Evolutionary conservation across 30 jellyfish, hydroid and myxozoan species (phyloP).

Genomic region (Hydra vulgaris): DNA sequence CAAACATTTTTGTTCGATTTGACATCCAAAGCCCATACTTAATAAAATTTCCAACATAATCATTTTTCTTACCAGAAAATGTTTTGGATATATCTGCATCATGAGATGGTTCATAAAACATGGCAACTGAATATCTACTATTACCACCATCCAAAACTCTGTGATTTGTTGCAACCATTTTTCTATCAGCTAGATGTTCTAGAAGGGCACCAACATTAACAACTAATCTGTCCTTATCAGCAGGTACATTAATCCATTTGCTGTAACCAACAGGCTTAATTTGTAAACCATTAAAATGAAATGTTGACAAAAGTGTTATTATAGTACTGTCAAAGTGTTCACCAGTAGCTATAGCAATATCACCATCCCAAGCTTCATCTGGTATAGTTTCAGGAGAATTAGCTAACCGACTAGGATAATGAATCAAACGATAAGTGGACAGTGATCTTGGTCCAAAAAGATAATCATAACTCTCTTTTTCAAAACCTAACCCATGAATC

Average conservation of each 20-base stretch:
- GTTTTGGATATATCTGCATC: conserved; percentile 70
- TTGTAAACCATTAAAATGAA: conserved; percentile 51
- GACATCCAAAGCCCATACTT: conserved; percentile 87
- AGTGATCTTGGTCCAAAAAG: conserved; percentile 37
- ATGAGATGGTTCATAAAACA: conserved; percentile 53
- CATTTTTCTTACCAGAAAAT: conserved; percentile 34
- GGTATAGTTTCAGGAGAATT: conserved; percentile 34
- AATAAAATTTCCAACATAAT: conserved; percentile 16
- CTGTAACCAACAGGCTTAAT: conserved; percentile 41
- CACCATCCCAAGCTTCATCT: conserved; percentile 63
- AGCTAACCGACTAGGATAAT: conserved; percentile 51
- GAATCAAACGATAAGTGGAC: conserved; percentile 56
- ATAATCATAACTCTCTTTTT: conserved; percentile 17
- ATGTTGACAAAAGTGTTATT: conserved; percentile 60
- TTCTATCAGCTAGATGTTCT: conserved; percentile 24
- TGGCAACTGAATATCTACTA: conserved; percentile 61
- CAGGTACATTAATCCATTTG: conserved; percentile 65
- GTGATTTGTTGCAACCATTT: conserved; percentile 58
- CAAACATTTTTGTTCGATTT: conserved; percentile 70
- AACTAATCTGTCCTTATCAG: conserved; percentile 35
- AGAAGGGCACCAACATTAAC: conserved; percentile 52
- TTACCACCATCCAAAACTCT: conserved; percentile 65
- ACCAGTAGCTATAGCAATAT: conserved; percentile 52
- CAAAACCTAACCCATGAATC: conserved; percentile 57
- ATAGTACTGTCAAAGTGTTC: conserved; percentile 53